Evolutionary conservation across 2,113 vertebrate genomes (phyloP), one percentile per base, ranked within the genome.

Genomic region (Hystrix brachyura): DNA sequence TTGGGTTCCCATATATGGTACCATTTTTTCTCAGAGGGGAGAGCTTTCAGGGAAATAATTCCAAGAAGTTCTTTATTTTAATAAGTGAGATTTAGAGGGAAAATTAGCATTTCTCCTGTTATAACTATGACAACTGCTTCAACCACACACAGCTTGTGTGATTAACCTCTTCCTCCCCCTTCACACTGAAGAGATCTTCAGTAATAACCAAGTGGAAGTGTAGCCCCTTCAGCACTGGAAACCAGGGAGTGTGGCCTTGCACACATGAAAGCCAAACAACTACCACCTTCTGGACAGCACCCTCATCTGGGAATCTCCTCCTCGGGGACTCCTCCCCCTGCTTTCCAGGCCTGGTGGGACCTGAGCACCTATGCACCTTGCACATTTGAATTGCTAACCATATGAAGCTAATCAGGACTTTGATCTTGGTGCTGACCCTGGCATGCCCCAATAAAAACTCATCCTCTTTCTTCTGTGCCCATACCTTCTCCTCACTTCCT

Each of bases 41-140:
- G 43, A 78, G 71, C 21, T 79, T 53, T 14, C 38, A 81, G 46
- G 34, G 59, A 48, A 95, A 17, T 82, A 79, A 83, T 59, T 88
- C 25, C 43, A 29, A 78, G 32, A 29, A 53, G 19, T 23, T 32
- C 48, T 90, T 67, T n/a, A 72, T 67, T 87, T 74, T 46, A 21
- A 19, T n/a, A 64, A 90, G 17, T 51, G 48, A 78, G 57, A 14
- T 38, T 27, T 27, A 76, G 21, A 69, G 48, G 12, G 46, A 18
- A 12, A 65, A 21, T 15, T 46, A 43, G 3, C 38, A 1, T n/a
- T 43, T 79, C 10, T 51, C 23, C 59, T 1, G 0, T 3, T 7
- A 34, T 27, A 64, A 67, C 19, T 64, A 74, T 62, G 34, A 60
- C 34, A 46, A 14, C 38, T 34, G 9, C 57, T 23, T 65, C 55